Evolutionary conservation across 2,797 vertebrate species (phyloP).

Genomic region (Gorsachius magnificus): DNA sequence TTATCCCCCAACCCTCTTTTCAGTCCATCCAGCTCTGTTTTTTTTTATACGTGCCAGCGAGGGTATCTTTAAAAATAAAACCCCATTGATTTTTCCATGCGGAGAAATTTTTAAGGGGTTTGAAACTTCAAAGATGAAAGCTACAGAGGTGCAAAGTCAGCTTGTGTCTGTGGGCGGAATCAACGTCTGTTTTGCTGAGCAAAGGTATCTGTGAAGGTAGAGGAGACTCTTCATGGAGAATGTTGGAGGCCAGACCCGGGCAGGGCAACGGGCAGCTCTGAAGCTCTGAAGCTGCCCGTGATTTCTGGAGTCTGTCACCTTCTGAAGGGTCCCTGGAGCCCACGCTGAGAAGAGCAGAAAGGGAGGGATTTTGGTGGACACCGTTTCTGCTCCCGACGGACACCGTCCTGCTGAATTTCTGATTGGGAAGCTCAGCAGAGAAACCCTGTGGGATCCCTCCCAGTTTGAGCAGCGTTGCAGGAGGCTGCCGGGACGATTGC

Average conservation of each 20-base stretch:
- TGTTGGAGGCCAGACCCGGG: neutral
- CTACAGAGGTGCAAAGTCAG: neutral
- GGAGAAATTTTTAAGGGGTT: neutral
- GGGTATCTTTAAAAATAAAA: neutral
- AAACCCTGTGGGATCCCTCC: neutral
- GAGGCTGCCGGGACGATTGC: neutral
- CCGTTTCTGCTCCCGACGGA: neutral
- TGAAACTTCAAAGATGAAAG: neutral
- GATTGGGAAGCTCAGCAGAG: neutral
- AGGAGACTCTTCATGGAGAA: neutral
- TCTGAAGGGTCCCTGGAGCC: neutral
- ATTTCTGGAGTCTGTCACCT: neutral
- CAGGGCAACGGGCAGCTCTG: neutral
- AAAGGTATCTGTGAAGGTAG: neutral
- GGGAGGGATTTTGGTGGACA: neutral
- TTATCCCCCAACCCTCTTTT: neutral
- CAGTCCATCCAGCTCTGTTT: neutral
- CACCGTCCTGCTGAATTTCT: neutral
- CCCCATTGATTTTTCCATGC: neutral
- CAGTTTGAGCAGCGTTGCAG: neutral
- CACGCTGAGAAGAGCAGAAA: neutral
- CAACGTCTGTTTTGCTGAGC: neutral
- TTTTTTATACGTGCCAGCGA: neutral
- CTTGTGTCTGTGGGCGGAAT: neutral
- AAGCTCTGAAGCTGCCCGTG: neutral